phyloP scores from a whole-genome alignment of 2,113 vertebrate species.

The Hippoglossus stenolepis region DNA sequence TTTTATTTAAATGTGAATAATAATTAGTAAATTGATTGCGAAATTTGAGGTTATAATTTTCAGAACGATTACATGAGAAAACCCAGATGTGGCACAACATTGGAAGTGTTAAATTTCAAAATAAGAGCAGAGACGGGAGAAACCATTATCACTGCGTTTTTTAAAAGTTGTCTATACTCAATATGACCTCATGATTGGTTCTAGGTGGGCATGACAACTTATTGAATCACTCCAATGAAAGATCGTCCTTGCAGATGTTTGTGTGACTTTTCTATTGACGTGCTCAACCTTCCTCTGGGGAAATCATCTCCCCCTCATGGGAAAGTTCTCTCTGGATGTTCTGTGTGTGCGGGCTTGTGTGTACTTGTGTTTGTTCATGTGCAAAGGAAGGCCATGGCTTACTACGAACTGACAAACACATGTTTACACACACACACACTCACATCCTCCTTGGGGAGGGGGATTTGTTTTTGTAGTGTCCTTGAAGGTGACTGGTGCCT shows the following conservation, averaged over 20 bases:
- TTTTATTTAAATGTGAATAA: neutral
- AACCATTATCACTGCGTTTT: neutral
- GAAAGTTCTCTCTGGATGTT: constrained; percentile 2
- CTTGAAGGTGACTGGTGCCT: constrained; percentile 36
- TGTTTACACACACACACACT: neutral
- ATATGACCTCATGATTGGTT: neutral
- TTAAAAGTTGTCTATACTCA: neutral
- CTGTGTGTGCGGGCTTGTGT: constrained; percentile 4
- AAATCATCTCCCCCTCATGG: constrained; percentile 61
- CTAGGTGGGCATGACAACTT: constrained; percentile 20
- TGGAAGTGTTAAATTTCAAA: neutral
- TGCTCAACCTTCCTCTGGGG: constrained; percentile 45
- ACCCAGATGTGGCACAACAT: neutral
- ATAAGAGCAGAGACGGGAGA: neutral
- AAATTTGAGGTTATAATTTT: neutral
- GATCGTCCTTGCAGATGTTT: constrained; percentile 55
- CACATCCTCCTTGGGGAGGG: neutral
- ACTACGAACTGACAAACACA: constrained; percentile 26
- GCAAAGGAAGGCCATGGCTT: constrained; percentile 52
- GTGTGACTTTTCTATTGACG: constrained; percentile 43
- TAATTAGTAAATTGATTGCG: neutral
- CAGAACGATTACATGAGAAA: neutral
- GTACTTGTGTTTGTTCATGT: constrained; percentile 21
- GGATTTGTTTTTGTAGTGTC: constrained; percentile 41
- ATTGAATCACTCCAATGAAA: constrained; percentile 51